phyloP scores from a whole-genome alignment of 1,140 invertebrate species.

The Pseudoatta argentina region DNA sequence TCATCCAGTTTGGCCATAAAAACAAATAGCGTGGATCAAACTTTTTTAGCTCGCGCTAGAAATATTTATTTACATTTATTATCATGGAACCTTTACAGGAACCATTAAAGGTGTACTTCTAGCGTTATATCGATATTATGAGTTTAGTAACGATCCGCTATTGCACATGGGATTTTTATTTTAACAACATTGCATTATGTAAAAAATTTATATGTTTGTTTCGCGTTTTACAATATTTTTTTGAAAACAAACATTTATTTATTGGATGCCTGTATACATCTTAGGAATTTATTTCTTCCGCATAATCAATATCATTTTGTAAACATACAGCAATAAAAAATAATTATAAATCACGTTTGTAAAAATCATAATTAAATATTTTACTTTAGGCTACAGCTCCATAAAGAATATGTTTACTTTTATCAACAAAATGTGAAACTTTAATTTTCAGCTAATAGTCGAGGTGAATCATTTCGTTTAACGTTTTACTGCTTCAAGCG shows the following conservation, averaged over 20 bases:
- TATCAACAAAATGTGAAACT: neutral
- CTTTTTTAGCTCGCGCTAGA: neutral
- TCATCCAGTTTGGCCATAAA: neutral
- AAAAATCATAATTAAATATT: slow-evolving; percentile 19
- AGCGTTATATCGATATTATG: slow-evolving; percentile 3
- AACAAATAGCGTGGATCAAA: neutral
- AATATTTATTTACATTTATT: slow-evolving; percentile 24
- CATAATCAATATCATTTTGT: neutral
- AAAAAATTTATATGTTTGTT: slow-evolving; percentile 4
- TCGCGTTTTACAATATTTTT: neutral
- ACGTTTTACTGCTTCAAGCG: neutral
- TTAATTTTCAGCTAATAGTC: neutral
- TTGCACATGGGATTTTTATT: slow-evolving; percentile 8
- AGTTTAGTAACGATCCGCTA: slow-evolving; percentile 19
- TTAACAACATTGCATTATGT: neutral
- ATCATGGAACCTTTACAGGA: slow-evolving; percentile 4
- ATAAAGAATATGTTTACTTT: neutral
- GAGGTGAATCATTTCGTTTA: neutral
- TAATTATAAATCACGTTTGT: neutral
- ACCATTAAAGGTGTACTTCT: neutral
- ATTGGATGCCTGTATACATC: neutral
- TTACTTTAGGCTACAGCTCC: neutral
- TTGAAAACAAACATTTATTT: neutral
- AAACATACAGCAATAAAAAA: neutral
- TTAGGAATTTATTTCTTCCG: slow-evolving; percentile 2